Percentiles rank a stretch among this genome's conserved stretches.
phyloP scores from a whole-genome alignment of 2,797 vertebrate genomes.

The Parauchenoglanis ngamensis region DNA sequence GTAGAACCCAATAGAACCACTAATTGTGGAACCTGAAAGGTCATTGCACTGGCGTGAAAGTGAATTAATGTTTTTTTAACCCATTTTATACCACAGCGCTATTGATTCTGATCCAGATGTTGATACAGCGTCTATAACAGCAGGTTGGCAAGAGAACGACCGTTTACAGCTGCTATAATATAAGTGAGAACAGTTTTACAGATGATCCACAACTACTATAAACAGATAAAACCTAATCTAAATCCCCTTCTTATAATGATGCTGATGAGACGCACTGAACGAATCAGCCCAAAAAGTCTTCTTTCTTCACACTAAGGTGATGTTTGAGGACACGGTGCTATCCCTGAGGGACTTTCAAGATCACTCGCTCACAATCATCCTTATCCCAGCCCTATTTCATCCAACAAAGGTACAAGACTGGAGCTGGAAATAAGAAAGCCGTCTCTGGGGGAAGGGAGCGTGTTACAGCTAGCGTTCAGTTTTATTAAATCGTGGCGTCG shows the following conservation, averaged over 20 bases:
- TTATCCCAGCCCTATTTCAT: not conserved
- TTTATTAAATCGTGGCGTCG: slow-evolving; percentile 20
- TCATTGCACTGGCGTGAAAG: not conserved
- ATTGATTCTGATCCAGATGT: not conserved
- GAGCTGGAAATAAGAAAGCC: slow-evolving; percentile 19
- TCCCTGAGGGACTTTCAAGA: not conserved
- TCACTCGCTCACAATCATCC: not conserved
- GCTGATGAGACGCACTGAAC: not conserved
- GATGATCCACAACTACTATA: not conserved
- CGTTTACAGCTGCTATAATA: no score
- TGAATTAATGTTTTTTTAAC: not conserved
- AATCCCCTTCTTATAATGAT: not conserved
- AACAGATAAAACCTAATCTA: not conserved
- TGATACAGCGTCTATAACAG: not conserved
- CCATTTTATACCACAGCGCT: not conserved
- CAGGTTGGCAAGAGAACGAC: not conserved
- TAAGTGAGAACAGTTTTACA: not conserved
- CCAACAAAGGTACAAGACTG: not conserved
- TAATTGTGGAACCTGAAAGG: not conserved
- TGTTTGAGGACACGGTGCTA: not conserved
- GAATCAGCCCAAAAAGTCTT: not conserved
- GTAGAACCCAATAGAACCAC: not conserved
- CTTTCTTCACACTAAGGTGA: not conserved
- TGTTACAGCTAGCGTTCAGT: not conserved
- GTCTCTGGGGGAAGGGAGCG: not conserved